Conservation (phyloP, 2,113 vertebrate species). For the Aspiorhynchus laticeps region DNA sequence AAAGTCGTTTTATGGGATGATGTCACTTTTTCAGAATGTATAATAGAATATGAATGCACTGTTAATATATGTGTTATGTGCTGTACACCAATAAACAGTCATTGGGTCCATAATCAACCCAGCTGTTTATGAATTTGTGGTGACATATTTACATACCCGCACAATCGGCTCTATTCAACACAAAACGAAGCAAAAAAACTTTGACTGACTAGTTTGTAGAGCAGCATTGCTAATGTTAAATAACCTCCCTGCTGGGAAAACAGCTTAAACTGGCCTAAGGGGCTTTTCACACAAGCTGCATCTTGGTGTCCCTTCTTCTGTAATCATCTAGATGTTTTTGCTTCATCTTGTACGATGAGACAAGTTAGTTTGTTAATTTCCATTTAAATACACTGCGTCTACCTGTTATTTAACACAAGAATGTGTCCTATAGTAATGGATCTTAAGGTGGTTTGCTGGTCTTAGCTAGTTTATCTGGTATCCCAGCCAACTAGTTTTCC, state of each 20-base stretch:
- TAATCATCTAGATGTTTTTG: not conserved
- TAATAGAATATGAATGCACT: conserved; percentile 11
- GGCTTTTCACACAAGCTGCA: not conserved
- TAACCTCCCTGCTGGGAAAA: conserved; percentile 6
- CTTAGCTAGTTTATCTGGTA: not conserved
- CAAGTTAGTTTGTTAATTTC: not conserved
- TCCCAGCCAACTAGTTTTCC: not conserved
- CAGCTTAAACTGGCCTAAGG: not conserved
- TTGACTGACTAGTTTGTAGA: conserved; percentile 15
- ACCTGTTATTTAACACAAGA: not conserved
- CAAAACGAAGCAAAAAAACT: not conserved
- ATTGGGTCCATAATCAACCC: conserved; percentile 29
- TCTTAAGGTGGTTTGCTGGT: not conserved
- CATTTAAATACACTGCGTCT: not conserved
- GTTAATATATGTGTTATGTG: conserved; percentile 34
- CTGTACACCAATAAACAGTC: conserved; percentile 26
- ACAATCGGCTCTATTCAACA: not conserved
- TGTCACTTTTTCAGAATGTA: conserved; percentile 13
- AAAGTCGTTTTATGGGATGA: conserved; percentile 32
- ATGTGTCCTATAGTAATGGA: not conserved
- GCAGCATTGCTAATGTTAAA: not conserved
- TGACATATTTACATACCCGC: conserved; percentile 22
- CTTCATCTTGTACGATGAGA: too few relatives aligned
- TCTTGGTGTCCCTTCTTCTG: not conserved
- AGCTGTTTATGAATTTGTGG: conserved; percentile 23